Evolutionary conservation across 2,113 vertebrate species (phyloP).

Genomic region (Oceanodroma tethys): DNA sequence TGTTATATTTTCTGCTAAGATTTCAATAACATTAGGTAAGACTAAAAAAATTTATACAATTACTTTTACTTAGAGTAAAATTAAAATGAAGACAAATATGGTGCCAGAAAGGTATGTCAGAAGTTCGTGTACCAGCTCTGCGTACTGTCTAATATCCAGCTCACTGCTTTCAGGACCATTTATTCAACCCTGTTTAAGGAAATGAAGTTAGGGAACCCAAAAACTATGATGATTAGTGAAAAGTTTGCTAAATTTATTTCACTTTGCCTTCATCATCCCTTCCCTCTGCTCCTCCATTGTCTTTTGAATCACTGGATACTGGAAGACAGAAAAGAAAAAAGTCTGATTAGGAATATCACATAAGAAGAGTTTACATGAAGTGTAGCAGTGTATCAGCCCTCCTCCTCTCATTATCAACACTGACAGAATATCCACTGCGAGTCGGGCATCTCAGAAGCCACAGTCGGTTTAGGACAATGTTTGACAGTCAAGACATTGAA

Average conservation of each 20-base stretch:
- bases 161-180: neutral
- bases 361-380: neutral
- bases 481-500: neutral
- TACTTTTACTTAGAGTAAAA: neutral
- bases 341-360: neutral
- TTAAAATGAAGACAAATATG: neutral
- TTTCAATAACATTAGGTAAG: neutral
- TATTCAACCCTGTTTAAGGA: neutral
- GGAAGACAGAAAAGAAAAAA: neutral
- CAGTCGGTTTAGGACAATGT: neutral
- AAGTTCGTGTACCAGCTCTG: neutral
- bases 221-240: neutral
- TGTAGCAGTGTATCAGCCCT: neutral
- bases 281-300: neutral
- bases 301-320: neutral
- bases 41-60: neutral
- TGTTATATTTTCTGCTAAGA: neutral
- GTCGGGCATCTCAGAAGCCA: neutral
- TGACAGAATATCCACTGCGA: neutral
- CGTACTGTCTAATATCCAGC: neutral
- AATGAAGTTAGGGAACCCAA: neutral
- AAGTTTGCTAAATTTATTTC: neutral
- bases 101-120: neutral
- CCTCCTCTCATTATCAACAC: neutral
- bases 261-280: neutral